A percentile compares a stretch with the other conserved stretches of the same genome.
Evolutionary conservation across 2,888 invertebrate species (phyloP).

Genomic region (Pristionchus fissidentatus): DNA sequence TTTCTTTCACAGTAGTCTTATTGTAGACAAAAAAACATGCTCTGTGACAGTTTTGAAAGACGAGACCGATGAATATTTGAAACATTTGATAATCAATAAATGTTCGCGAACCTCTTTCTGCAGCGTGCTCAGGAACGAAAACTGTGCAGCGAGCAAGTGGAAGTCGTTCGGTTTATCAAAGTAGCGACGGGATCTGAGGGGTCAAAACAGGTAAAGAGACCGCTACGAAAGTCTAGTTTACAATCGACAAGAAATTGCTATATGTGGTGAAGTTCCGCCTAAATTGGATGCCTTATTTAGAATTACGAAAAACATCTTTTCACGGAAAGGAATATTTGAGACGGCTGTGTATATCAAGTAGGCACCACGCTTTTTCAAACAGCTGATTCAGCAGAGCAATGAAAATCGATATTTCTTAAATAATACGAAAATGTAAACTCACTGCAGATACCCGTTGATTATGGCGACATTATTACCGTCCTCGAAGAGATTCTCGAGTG

Average conservation of each 20-base stretch:
- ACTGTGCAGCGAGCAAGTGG: conserved; percentile 52
- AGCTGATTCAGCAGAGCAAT: neutral
- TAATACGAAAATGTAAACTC: conserved; percentile 51
- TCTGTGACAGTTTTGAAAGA: neutral
- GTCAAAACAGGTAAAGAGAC: too few species aligned
- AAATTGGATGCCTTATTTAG: too few species aligned
- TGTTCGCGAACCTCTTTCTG: neutral
- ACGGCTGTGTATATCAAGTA: neutral
- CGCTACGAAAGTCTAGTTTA: too few species aligned
- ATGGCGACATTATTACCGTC: conserved; percentile 50
- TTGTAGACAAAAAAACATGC: neutral
- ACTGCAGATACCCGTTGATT: conserved; percentile 65
- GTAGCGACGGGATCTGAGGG: conserved; percentile 21
- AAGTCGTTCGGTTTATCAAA: conserved; percentile 22
- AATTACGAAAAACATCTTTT: too few species aligned
- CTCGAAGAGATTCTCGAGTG: conserved; percentile 48
- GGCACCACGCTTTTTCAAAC: neutral
- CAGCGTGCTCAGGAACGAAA: conserved; percentile 53
- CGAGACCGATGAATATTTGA: neutral
- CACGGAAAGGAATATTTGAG: neutral
- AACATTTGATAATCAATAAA: neutral
- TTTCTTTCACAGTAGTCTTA: neutral
- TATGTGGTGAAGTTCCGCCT: too few species aligned
- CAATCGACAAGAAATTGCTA: too few species aligned
- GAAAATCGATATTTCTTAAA: neutral